Evolutionary conservation across 2,888 invertebrate genomes (phyloP).

Genomic region (Rhopalosiphum nymphaeae): DNA sequence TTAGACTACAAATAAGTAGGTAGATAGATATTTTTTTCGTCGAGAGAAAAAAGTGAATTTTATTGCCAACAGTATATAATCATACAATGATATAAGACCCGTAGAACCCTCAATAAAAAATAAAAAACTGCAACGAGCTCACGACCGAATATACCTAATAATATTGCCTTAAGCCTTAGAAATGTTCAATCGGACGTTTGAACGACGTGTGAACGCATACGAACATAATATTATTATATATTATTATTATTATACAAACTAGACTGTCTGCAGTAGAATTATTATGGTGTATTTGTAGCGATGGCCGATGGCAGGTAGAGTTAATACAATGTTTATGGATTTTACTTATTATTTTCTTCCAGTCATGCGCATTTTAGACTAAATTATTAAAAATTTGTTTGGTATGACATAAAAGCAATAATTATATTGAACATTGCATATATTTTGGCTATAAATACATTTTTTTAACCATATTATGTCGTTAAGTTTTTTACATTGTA

Average conservation of each 20-base stretch:
- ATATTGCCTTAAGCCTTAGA: neutral
- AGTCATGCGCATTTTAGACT: neutral
- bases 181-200: neutral
- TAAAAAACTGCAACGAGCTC: neutral
- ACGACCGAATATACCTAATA: neutral
- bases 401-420: neutral
- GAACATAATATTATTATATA: neutral
- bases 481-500: neutral
- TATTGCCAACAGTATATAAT: neutral
- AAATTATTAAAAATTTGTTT: neutral
- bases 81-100: neutral
- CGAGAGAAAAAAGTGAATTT: neutral
- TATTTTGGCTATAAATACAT: neutral
- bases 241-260: neutral
- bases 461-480: neutral
- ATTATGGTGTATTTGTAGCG: neutral
- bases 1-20: neutral
- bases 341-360: neutral
- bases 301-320: neutral
- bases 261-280: neutral
- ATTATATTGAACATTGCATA: neutral
- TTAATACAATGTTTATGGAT: neutral
- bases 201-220: neutral
- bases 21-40: neutral
- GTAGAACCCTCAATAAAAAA: neutral